These are phyloP conservation scores for Himalopsyche japonica DNA, from an alignment of 2,888 invertebrate species.

Conservation along the genomic window DNA sequence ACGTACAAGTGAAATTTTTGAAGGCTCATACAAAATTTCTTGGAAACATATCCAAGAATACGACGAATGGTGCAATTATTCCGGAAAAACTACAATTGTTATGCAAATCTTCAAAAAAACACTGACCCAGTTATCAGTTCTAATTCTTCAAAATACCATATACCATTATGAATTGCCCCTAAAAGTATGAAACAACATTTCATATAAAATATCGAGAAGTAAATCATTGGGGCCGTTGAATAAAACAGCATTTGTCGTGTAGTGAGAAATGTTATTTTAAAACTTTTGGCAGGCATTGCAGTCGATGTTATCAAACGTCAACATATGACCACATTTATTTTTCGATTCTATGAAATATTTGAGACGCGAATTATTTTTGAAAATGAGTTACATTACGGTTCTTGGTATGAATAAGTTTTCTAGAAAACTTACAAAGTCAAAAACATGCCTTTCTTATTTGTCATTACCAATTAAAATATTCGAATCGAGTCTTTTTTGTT, in stretches of 20 bases:
- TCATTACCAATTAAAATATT: too few species aligned
- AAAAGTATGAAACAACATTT: neutral
- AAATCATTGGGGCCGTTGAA: neutral
- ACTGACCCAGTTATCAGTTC: neutral
- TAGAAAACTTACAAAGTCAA: too few species aligned
- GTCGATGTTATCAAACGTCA: neutral
- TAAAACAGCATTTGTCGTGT: neutral
- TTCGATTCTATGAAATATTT: constrained; percentile 31
- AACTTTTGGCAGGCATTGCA: neutral
- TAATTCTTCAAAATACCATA: neutral
- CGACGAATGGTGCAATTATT: neutral
- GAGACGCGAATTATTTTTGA: constrained; percentile 41
- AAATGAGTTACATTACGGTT: too few species aligned
- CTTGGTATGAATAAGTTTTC: too few species aligned
- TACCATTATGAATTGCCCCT: neutral
- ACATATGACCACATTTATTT: neutral
- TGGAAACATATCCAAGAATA: neutral
- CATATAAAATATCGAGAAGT: neutral
- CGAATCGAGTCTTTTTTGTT: too few species aligned
- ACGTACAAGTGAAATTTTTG: too few species aligned
- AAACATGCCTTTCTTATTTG: too few species aligned
- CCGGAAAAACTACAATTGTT: neutral
- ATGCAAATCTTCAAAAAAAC: neutral
- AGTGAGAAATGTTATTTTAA: neutral
- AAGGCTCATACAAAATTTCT: neutral